phyloP scores from a whole-genome alignment of 2,888 invertebrate species.

The Rutpela maculata region DNA sequence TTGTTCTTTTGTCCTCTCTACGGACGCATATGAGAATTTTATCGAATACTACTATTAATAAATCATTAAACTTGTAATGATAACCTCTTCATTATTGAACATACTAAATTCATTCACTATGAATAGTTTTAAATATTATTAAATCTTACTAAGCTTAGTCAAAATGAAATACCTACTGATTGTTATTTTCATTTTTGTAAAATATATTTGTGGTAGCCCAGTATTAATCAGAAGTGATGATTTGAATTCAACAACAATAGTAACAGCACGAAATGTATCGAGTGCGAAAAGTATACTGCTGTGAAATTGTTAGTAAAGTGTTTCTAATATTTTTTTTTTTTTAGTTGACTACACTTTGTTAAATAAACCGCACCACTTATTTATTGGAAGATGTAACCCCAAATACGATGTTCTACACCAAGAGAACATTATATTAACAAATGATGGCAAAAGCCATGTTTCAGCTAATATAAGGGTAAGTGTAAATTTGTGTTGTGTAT shows the following conservation, averaged over 20 bases:
- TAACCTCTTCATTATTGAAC: constrained; percentile 21
- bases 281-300: constrained; percentile 47
- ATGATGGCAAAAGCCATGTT: constrained; percentile 72
- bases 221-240: constrained; percentile 46
- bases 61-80: constrained; percentile 4
- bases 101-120: constrained; percentile 20
- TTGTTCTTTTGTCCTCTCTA: not conserved
- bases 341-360: constrained; percentile 68
- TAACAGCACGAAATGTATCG: constrained; percentile 53
- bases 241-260: constrained; percentile 42
- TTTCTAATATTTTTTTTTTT: constrained; percentile 51
- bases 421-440: constrained; percentile 71
- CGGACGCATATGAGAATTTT: constrained; percentile 3
- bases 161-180: constrained; percentile 10
- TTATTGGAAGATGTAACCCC: constrained; percentile 69
- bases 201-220: constrained; percentile 13
- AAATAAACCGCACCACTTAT: constrained; percentile 68
- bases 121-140: not conserved
- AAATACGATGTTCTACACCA: constrained; percentile 68
- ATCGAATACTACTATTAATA: not conserved
- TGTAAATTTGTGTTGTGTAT: not conserved
- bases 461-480: constrained; percentile 69
- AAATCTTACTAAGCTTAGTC: not conserved
- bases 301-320: not conserved
- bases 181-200: not conserved